Evolutionary conservation across 2,797 vertebrate species (phyloP).

Genomic region (Etheostoma nigrum): DNA sequence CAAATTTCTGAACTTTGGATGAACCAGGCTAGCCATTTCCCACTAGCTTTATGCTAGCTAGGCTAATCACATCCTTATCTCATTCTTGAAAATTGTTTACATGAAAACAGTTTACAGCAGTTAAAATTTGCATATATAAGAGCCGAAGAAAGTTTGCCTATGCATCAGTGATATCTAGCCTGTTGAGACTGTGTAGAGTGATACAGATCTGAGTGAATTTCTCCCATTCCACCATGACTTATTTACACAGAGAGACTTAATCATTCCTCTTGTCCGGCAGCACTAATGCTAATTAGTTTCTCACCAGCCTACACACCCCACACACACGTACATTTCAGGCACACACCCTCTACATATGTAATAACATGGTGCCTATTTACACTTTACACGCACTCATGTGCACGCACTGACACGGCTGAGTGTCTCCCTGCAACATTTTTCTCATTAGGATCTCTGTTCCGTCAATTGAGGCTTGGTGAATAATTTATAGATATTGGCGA

Average conservation of each 20-base stretch:
- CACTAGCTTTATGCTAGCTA: background rate
- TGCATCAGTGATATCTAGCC: conserved; percentile 2
- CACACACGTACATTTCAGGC: background rate
- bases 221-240: conserved; percentile 51
- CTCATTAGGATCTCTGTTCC: conserved; percentile 70
- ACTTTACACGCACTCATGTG: conserved; percentile 42
- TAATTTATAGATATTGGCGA: conserved; percentile 72
- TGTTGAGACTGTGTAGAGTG: conserved; percentile 12
- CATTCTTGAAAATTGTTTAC: background rate
- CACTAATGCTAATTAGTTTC: conserved; percentile 65
- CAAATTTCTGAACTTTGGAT: background rate
- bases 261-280: conserved; percentile 65
- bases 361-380: conserved; percentile 53
- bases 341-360: conserved; percentile 44
- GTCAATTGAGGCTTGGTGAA: conserved; percentile 71
- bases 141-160: background rate
- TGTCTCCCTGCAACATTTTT: conserved; percentile 65
- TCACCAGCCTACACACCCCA: conserved; percentile 18
- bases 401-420: conserved; percentile 48
- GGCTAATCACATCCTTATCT: background rate
- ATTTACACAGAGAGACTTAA: conserved; percentile 61
- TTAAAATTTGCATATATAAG: background rate
- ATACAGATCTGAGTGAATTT: conserved; percentile 39
- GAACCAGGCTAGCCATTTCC: background rate
- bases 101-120: background rate